Base-by-base conservation (phyloP, 2,888 invertebrate genomes). In the Adelphocoris suturalis region DNA sequence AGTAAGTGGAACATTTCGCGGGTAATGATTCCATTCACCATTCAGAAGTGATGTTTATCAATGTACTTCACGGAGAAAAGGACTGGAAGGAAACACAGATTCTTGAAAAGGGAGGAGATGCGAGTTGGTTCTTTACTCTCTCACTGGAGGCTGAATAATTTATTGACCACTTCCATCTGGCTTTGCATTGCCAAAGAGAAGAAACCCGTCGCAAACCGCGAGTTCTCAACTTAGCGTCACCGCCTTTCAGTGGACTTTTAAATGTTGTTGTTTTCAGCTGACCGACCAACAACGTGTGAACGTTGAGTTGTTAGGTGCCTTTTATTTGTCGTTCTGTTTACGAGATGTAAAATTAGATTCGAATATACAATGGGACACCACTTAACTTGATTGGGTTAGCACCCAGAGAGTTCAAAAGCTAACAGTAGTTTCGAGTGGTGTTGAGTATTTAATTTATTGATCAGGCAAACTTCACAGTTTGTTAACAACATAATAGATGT, bases 101-200 rank as follows among this genome's bases (percentile, higher is more conserved):
- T n/a, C 13, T 27, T 19, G 12, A 19, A 23, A 68, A 68, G 9
- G 13, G n/a, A 61, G 68, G 23, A 27, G 9, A 27, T 23, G 68
- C 23, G 68, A 68, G 68, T 68, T 27, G 23, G 68, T 68, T 68
- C 68, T 68, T 68, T 68, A 68, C 68, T 68, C 68, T 23, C 23
- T 23, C 68, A 68, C 68, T 68, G 68, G 27, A 68, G 68, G 68
- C 23, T 68, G 68, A 68, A 68, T 68, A 68, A 68, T 68, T 68
- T 68, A 68, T 68, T 68, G 68, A 68, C 68, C 68, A 23, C 68
- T 68, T 68, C 68, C 68, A 23, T 68, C 68, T 68, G 68, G 68
- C 68, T 68, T 68, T 68, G 68, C 68, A 68, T 68, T 27, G 68
- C 68, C 23, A 68, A 68, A 23, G 68, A 19, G 68, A 27, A 23